Conservation (phyloP, 2,888 invertebrate species). For the Scrobipalpa atriplicella region DNA sequence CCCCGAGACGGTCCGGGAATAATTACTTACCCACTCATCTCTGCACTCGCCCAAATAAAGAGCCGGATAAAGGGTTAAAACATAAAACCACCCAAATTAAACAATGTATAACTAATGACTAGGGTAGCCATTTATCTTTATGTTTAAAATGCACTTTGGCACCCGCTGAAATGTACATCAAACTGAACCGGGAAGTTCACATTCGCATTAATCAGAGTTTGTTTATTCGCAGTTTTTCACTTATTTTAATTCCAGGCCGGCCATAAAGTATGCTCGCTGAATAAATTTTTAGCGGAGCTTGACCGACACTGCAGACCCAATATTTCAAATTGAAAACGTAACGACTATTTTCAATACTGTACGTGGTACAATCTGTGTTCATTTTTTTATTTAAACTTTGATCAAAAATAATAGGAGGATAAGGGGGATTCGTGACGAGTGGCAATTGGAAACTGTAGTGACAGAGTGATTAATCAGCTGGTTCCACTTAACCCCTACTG, state of each 20-base stretch:
- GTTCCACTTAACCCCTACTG: constrained; percentile 80
- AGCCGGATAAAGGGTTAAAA: constrained; percentile 48
- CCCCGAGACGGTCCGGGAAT: constrained; percentile 76
- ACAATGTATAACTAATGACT: constrained; percentile 45
- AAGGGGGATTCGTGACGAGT: constrained; percentile 73
- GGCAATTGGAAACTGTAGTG: constrained; percentile 77
- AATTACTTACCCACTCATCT: constrained; percentile 77
- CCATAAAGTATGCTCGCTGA: constrained; percentile 20
- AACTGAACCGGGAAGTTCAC: constrained; percentile 6
- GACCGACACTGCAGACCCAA: constrained; percentile 36
- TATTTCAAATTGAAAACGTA: constrained; percentile 49
- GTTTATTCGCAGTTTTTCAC: constrained; percentile 22
- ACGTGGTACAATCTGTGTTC: not conserved
- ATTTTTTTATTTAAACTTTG: constrained; percentile 36
- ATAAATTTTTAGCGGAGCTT: constrained; percentile 24
- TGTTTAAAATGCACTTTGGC: constrained; percentile 30
- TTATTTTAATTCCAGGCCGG: constrained; percentile 19
- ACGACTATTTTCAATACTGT: constrained; percentile 34
- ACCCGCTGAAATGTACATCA: not conserved
- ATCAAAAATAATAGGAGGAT: constrained; percentile 57
- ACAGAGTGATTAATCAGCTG: constrained; percentile 81
- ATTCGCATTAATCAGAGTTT: constrained; percentile 17
- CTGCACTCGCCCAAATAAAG: constrained; percentile 60
- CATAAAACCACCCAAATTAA: constrained; percentile 46
- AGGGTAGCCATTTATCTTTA: not conserved